Evolutionary conservation across 2,888 invertebrate species (phyloP).

Genomic region (Idaea dimidiata): DNA sequence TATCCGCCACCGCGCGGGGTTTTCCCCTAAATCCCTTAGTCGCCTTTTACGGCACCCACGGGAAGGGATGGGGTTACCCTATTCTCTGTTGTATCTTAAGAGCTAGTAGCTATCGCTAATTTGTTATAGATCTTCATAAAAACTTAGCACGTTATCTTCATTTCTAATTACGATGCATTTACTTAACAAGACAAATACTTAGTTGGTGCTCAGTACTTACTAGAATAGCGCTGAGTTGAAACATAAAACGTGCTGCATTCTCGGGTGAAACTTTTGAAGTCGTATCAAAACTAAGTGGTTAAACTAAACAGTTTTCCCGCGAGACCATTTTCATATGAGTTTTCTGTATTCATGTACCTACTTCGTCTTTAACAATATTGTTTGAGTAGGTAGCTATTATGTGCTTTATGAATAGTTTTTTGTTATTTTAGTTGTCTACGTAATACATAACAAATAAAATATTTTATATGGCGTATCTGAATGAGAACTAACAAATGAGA

Average conservation of each 20-base stretch:
- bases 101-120: too few relatives aligned
- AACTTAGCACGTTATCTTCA: too few relatives aligned
- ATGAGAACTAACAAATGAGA: too few relatives aligned
- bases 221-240: background rate
- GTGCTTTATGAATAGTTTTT: background rate
- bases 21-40: too few relatives aligned
- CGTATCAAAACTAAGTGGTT: conserved; percentile 17
- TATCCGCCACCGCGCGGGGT: too few relatives aligned
- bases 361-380: background rate
- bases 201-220: background rate
- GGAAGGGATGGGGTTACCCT: too few relatives aligned
- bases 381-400: background rate
- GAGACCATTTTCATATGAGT: background rate
- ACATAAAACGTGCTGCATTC: conserved; percentile 11
- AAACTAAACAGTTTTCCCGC: conserved; percentile 1
- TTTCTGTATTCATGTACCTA: background rate
- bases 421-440: too few relatives aligned
- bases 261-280: conserved; percentile 21
- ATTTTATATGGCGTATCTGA: too few relatives aligned
- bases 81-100: too few relatives aligned
- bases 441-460: too few relatives aligned
- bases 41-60: too few relatives aligned
- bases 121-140: too few relatives aligned
- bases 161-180: conserved; percentile 1
- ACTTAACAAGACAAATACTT: background rate